Base-by-base conservation (phyloP, 2,797 vertebrate genomes). In the Anguilla pacifica region DNA sequence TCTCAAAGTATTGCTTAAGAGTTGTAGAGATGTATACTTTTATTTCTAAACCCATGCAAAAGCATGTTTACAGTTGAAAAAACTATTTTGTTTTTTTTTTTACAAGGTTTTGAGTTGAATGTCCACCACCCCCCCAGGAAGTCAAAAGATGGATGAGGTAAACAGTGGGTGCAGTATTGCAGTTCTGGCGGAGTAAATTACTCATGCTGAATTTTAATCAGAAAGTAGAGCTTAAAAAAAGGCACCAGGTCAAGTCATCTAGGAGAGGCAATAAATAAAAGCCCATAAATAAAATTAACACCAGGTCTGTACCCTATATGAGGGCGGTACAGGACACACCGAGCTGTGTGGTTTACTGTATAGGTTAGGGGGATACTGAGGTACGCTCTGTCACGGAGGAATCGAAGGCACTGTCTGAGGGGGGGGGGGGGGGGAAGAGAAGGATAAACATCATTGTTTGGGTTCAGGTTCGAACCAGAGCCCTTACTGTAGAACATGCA, bases 1-100 rank as follows among this genome's bases (percentile, higher is more conserved):
- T 70, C 91, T 90, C 85, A 91, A 93, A 91, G 91, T 95, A 94
- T 95, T 95, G 94, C 94, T 95, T 91, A 83, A 85, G 82, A 87
- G 86, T 87, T 43, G 46, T 67, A 72, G 43, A 77, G 46, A 39
- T 88, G 77, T 88, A 86, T 67, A 91, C 87, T 70, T 90, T 35
- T 35, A 74, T 31, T 17, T 1, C 13, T n/a, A 86, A 70, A 84
- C 85, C 89, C 89, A 93, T 88, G 87, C 91, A 90, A 89, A 88
- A 89, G 89, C 91, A 88, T 90, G 87, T 92, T 79, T 93, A 79
- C 72, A 88, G 35, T 87, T 83, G 53, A 72, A 82, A 25, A 79
- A 15, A 43, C 82, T 61, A 86, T 82, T 87, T 13, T 67, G 25
- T 43, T 43, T 43, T 46, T 46, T 85, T 67, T 46, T 55, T 88